Evolutionary conservation across 2,888 invertebrate species (phyloP).

Genomic region (Omphaloscelis lunosa): DNA sequence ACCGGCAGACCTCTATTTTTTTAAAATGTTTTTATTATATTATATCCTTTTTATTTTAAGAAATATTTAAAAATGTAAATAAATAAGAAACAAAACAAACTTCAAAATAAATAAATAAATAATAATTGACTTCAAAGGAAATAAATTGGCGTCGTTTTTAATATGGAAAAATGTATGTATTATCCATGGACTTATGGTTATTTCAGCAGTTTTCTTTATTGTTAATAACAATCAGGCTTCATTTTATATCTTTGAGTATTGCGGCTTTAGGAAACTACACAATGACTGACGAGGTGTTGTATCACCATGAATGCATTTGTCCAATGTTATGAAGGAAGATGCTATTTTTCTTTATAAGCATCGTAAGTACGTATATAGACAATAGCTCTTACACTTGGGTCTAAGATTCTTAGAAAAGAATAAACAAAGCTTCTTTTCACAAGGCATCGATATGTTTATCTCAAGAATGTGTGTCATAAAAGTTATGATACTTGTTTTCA

Average conservation of each 20-base stretch:
- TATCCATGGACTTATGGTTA: background rate
- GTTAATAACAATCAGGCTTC: background rate
- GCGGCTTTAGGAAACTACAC: background rate
- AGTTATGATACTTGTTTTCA: background rate
- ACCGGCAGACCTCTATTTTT: too few species aligned
- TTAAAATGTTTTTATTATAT: too few species aligned
- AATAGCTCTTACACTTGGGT: too few species aligned
- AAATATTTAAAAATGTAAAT: too few species aligned
- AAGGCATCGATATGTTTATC: background rate
- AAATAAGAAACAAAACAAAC: too few species aligned
- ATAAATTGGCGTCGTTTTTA: background rate
- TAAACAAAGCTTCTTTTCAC: background rate
- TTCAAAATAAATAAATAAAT: background rate
- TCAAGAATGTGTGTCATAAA: background rate
- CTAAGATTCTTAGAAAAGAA: background rate
- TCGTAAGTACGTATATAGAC: too few species aligned
- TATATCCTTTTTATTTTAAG: too few species aligned
- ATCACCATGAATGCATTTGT: background rate
- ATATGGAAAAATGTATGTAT: background rate
- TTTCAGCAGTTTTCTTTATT: background rate
- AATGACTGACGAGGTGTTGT: background rate
- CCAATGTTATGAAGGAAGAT: background rate
- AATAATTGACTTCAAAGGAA: background rate
- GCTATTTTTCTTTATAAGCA: background rate
- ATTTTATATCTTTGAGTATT: background rate